phyloP scores from a whole-genome alignment of 2,797 vertebrate genomes.

The Tauraco hartlaubi region DNA sequence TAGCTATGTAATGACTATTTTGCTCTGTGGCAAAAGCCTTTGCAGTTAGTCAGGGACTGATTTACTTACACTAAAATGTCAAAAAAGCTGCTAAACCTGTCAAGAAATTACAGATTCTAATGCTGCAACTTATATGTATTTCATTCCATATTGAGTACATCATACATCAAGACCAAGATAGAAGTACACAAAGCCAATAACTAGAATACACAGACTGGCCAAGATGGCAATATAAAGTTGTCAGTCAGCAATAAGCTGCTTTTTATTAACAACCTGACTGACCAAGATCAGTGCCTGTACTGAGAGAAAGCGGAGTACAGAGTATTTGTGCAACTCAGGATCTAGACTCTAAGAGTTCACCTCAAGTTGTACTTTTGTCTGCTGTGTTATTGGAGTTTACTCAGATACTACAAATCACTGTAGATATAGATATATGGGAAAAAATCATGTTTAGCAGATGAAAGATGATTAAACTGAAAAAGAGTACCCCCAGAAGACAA shows the following conservation, averaged over 20 bases:
- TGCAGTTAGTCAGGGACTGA: not conserved
- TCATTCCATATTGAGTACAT: not conserved
- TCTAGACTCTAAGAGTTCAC: not conserved
- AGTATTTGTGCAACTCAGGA: not conserved
- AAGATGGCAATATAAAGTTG: not conserved
- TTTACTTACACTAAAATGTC: not conserved
- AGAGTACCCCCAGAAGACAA: not conserved
- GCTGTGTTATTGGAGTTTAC: not conserved
- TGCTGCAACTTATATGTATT: not conserved
- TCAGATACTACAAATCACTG: not conserved
- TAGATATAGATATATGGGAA: not conserved
- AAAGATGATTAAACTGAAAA: not conserved
- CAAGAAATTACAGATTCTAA: not conserved
- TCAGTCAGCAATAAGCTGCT: not conserved
- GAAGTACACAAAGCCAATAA: not conserved
- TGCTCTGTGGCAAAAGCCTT: not conserved
- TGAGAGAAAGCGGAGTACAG: not conserved
- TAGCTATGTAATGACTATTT: not conserved
- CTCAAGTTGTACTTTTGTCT: not conserved
- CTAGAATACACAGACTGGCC: not conserved
- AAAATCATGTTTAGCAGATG: not conserved
- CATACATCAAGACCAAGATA: not conserved
- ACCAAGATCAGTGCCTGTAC: not conserved
- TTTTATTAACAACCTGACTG: not conserved
- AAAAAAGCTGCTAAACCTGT: not conserved